Evolutionary conservation across 2,888 invertebrate species (phyloP), one percentile per base, ranked within the genome.

Genomic region (Petrophora chlorosata): DNA sequence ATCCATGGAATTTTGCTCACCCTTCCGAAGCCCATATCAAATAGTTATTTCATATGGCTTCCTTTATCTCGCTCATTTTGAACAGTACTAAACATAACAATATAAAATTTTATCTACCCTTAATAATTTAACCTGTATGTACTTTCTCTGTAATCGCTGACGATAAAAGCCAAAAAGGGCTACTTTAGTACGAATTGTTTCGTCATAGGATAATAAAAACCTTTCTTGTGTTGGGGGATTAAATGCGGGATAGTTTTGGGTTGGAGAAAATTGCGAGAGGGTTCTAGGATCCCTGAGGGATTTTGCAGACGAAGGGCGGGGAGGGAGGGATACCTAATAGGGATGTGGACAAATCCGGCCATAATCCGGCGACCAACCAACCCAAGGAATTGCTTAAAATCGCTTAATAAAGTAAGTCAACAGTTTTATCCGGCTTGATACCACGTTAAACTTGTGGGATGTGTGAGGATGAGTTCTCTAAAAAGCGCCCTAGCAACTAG

Each of bases 201-300:
- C 69, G 69, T 74, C 78, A 74, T 74, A 72, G 67, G 70, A 72
- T 76, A 75, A 76, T 78, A 82, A 82, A 80, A 78, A 78, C 79
- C 70, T 68, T 71, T 73, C 75, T 66, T 73, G 67, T 64, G 63
- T 56, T 54, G 59, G 42, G 63, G 85, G 84, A 85, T 86, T 85
- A 87, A 52, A 76, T 75, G 70, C 67, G 68, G 76, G 71, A 81
- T 85, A 87, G 85, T 86, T 85, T 67, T 63, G 67, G 79, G 70
- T 67, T 65, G 59, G 70, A 71, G 73, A 70, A 74, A 78, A 76
- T 79, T 76, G 77, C 72, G 63, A 72, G 73, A 64, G 73, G 75
- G 70, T 59, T 59, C 53, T 55, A 61, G 59, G 57, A 58, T 59
- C 63, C 67, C 63, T 59, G 19, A 40, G 66, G 73, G 73, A 63